A percentile compares a stretch with the other conserved stretches of the same genome.
phyloP scores from a whole-genome alignment of 1,140 invertebrate genomes.

The Rhagoletis pomonella region DNA sequence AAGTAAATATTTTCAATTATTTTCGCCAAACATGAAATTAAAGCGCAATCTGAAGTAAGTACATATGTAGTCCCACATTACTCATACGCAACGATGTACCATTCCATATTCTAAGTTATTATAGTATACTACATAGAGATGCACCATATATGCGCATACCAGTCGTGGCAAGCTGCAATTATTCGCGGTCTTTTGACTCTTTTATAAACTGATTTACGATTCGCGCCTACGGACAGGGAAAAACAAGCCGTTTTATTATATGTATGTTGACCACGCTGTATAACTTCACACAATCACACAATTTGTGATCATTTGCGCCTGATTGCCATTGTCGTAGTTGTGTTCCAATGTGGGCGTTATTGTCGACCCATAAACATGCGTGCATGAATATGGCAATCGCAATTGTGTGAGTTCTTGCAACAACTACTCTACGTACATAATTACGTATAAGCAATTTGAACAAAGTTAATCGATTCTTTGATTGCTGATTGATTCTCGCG shows the following conservation, averaged over 20 bases:
- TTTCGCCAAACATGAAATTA: not conserved
- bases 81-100: slow-evolving; percentile 27
- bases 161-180: not conserved
- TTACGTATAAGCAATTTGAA: not conserved
- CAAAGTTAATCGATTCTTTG: not conserved
- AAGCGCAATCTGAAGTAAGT: not conserved
- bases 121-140: too few relatives aligned
- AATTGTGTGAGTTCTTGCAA: slow-evolving; percentile 21
- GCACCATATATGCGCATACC: not conserved
- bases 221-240: not conserved
- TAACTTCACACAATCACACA: too few relatives aligned
- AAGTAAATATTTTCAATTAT: not conserved
- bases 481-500: slow-evolving; percentile 11
- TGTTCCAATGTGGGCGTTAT: slow-evolving; percentile 25
- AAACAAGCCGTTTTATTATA: not conserved
- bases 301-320: too few relatives aligned
- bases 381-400: not conserved
- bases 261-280: too few relatives aligned
- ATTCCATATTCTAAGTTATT: not conserved
- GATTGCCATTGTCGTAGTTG: not conserved
- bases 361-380: not conserved
- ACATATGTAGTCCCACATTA: slow-evolving; percentile 1
- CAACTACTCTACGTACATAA: not conserved
- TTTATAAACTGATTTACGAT: slow-evolving; percentile 34
- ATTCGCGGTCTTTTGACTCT: not conserved